Evolutionary conservation across 2,797 vertebrate species (phyloP), one percentile per base, ranked within the genome.

Genomic region (Rhabdomys pumilio): DNA sequence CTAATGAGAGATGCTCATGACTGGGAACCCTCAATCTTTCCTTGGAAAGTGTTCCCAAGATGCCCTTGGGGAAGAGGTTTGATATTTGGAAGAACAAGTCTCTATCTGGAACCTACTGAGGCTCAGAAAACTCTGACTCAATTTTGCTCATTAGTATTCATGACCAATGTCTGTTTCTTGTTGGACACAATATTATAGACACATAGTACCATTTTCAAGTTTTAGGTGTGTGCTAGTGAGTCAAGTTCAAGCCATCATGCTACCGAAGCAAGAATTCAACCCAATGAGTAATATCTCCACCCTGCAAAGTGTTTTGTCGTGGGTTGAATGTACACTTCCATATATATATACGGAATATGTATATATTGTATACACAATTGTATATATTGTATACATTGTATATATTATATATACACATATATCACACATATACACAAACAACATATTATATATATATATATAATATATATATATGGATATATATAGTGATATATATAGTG

Each of bases 281-380:
- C 24, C 53, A 73, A 15, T 19, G 24, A 57, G n/a, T 57, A 53
- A 73, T 88, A 72, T 41, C 9, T 9, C n/a, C 15, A 57, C 24
- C 24, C 26, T 73, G 1, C 4, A 38, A 83, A 92, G 22, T 65
- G 1, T 83, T 93, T 10, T 97, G 73, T 97, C 34, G 82, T 91
- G 72, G 41, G 26, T 38, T 92, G 84, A 95, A 95, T 86, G 55
- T 83, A 91, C 67, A 94, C 61, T 34, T 90, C 67, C 77, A 24
- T 14, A 76, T 75, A 83, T 38, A 38, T 38, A 38, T 38, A 38
- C 38, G 38, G 38, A 38, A 38, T 38, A 38, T 38, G 38, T 38
- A 38, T 38, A 38, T 38, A 38, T 38, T 38, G 38, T 38, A 38
- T 38, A 38, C 38, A 38, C 38, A 38, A 38, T 38, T 38, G 38